Evolutionary conservation across 2,113 vertebrate species (phyloP).

Genomic region (Elgaria multicarinata): DNA sequence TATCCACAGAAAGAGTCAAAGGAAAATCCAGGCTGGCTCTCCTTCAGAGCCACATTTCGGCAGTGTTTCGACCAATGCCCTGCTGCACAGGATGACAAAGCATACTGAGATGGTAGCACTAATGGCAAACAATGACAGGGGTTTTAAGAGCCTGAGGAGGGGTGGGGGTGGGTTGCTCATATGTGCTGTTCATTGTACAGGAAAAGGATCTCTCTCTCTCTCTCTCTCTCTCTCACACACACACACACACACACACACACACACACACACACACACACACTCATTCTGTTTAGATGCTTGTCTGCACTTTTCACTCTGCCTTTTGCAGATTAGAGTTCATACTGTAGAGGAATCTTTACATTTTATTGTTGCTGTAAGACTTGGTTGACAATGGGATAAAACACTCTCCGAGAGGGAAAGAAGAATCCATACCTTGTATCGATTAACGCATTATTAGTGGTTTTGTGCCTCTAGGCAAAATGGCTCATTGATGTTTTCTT

Average conservation of each 20-base stretch:
- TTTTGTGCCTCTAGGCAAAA: background rate
- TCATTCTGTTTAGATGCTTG: slow-evolving; percentile 65
- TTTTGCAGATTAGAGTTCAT: slow-evolving; percentile 69
- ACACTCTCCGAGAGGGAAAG: slow-evolving; percentile 9
- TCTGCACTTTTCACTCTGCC: slow-evolving; percentile 75
- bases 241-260: too few species aligned
- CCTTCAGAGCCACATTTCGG: slow-evolving; percentile 53
- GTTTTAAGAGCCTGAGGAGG: slow-evolving; percentile 61
- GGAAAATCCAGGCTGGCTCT: slow-evolving; percentile 25
- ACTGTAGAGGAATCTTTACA: slow-evolving; percentile 55
- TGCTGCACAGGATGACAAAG: slow-evolving; percentile 66
- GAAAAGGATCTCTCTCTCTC: slow-evolving; percentile 51
- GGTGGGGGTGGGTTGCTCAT: slow-evolving; percentile 56
- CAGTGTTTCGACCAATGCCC: slow-evolving; percentile 55
- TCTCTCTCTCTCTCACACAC: too few species aligned
- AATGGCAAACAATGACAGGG: slow-evolving; percentile 76
- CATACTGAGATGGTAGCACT: slow-evolving; percentile 70
- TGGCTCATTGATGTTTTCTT: background rate
- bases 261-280: too few species aligned
- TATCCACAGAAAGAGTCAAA: slow-evolving; percentile 27
- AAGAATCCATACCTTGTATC: background rate
- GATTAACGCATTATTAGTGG: background rate
- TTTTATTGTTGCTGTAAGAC: slow-evolving; percentile 34
- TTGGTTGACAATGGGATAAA: slow-evolving; percentile 52
- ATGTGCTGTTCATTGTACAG: slow-evolving; percentile 39